phyloP scores from a whole-genome alignment of 2,797 vertebrate genomes.

The Florisuga fusca region DNA sequence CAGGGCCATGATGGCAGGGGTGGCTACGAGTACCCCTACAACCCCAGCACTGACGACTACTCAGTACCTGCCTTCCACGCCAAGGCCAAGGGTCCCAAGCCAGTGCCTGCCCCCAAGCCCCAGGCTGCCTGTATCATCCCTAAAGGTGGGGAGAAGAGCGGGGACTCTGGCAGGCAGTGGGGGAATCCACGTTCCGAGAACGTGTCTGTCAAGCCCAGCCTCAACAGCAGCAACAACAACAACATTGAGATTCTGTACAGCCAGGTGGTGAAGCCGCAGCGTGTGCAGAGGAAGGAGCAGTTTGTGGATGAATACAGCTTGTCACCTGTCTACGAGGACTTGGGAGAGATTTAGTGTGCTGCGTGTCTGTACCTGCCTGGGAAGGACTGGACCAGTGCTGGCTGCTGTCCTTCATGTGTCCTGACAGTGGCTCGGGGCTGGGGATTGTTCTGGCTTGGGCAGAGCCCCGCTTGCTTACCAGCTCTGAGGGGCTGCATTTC shows the following conservation, averaged over 20 bases:
- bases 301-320: constrained; percentile 56
- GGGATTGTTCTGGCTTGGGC: neutral
- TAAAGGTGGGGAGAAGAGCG: constrained; percentile 61
- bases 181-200: constrained; percentile 29
- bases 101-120: constrained; percentile 88
- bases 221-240: constrained; percentile 81
- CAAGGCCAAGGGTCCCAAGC: constrained; percentile 82
- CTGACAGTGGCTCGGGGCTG: neutral
- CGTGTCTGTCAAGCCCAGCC: constrained; percentile 69
- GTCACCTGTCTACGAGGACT: constrained; percentile 63
- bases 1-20: constrained; percentile 71
- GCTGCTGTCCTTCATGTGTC: neutral
- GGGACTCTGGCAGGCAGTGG: neutral
- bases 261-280: constrained; percentile 80
- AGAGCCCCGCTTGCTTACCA: neutral
- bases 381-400: neutral
- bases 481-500: neutral
- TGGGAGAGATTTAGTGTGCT: constrained; percentile 41
- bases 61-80: constrained; percentile 67
- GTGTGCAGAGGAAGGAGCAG: constrained; percentile 40
- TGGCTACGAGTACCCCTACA: constrained; percentile 81
- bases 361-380: neutral
- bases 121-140: constrained; percentile 49
- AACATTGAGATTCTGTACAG: constrained; percentile 84
- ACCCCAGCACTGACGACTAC: constrained; percentile 77